Base-by-base conservation (phyloP, 2,113 vertebrate genomes). In the Istiophorus platypterus region DNA sequence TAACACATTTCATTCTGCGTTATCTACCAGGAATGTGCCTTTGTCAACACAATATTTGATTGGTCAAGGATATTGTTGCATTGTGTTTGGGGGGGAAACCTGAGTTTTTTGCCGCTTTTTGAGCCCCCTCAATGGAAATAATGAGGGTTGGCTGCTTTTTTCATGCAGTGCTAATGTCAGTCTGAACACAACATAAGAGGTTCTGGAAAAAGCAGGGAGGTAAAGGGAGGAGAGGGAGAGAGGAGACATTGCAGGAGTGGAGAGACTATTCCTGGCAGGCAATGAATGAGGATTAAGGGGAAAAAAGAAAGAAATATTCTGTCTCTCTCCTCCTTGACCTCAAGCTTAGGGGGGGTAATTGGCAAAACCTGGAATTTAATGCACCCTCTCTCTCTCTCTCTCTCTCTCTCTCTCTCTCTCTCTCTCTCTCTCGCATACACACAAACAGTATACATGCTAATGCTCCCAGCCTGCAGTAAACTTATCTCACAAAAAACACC, bases 301-400 rank as follows among this genome's bases (percentile, higher is more conserved):
- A 1, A 39, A 6, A 54, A 64, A 67, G n/a, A 72, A 47, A 76
- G 69, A 80, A 61, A 62, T 57, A 57, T 61, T 76, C 42, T 22
- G 26, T 58, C 57, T 72, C 41, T 71, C 52, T 71, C 71, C 56
- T 76, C 5, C 80, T 82, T 82, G 74, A 85, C 82, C 86, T 85
- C 47, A n/a, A 74, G 77, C 31, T 84, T 80, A 54, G 24, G 51
- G 57, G n/a, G 76, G 78, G 62, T 80, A 86, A 78, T 80, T 83
- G 78, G 66, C 72, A 76, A 82, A 82, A 79, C 67, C 27, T 49
- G 49, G 22, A 64, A 80, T 76, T 51, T 84, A 85, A 81, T 39
- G 15, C 41, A 31, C 13, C 73, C 68, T 29, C 41, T 12, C 76
- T 61, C 17, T 39, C 37, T 45, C 67, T 7, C n/a, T n/a, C n/a